Conservation (phyloP, 2,888 invertebrate species). For the Parthenolecanium corni region DNA sequence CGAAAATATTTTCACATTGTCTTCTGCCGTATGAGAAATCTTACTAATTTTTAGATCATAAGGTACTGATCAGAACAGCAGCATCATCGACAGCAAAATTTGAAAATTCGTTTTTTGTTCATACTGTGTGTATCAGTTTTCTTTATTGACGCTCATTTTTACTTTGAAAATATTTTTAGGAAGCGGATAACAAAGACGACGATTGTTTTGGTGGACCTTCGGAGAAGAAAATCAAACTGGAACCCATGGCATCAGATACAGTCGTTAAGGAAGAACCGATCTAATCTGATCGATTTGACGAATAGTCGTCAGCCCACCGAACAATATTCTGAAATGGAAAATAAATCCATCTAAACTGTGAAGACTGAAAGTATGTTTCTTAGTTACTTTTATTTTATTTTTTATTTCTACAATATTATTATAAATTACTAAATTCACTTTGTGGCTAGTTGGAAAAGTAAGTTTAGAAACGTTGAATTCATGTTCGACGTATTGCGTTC, state of each 20-base stretch:
- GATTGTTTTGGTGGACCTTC: conserved; percentile 11
- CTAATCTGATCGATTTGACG: background rate
- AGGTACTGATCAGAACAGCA: too few species aligned
- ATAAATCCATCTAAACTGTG: background rate
- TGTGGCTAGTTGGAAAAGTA: too few species aligned
- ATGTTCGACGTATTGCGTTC: too few species aligned
- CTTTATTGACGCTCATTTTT: background rate
- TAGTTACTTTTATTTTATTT: too few species aligned
- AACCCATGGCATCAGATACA: background rate
- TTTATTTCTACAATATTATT: too few species aligned
- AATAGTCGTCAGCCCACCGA: conserved; percentile 1
- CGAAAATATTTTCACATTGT: too few species aligned
- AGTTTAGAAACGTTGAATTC: too few species aligned
- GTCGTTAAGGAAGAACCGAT: conserved; percentile 23
- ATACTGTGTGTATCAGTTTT: background rate
- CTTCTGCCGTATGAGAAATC: too few species aligned
- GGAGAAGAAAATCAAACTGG: conserved; percentile 14
- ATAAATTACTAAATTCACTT: too few species aligned
- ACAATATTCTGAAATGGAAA: conserved; percentile 7
- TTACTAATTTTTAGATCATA: too few species aligned
- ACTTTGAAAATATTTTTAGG: background rate
- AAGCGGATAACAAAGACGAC: conserved; percentile 19
- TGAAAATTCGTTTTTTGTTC: too few species aligned
- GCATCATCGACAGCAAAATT: too few species aligned
- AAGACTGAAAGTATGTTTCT: conserved; percentile 14